Evolutionary conservation across 1,140 invertebrate genomes (phyloP), one percentile per base, ranked within the genome.

Genomic region (Brachionus calyciflorus): DNA sequence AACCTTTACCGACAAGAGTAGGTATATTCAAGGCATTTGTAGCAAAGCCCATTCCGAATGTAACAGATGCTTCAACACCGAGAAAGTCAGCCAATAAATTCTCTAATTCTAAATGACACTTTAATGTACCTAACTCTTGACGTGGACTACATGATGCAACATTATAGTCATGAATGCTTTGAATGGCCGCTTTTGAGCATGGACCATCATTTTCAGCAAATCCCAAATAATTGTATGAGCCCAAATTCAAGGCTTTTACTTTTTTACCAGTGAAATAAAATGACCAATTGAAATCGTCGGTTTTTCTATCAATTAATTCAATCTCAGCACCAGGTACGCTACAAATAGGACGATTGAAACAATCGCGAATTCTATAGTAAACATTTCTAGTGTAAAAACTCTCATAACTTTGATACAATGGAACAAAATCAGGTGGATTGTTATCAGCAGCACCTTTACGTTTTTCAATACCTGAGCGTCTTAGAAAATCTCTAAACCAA

Each of bases 1-100:
- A 91, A 41, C 91, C 91, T 83, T 92, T 89, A 12, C 88, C 88
- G 9, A 96, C 84, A 3, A 99, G 85, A n/a, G 90, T 90, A 0
- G 95, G 94, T 78, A 98, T 87, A 82, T 95, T 96, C 77, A 98
- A 88, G 0, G 94, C 89, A 87, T 99, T 99, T 1, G 96, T 99
- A 21, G 94, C 95, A 85, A 98, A 99, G 3, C 96, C 96, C 96
- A 99, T 99, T 44, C 93, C 93, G 85, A 97, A 94, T 12, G 94
- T 92, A 77, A 98, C 91, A 2, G 94, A 92, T 79, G 90, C 93
- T 83, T 99, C 96, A 0, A 91, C 91, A 17, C 93, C 93, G 17
- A 98, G 82, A 87, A 94, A 99, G 79, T 89, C 86, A 0, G 95
- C 93, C 0, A 93, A 91, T 37, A 93, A 82, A 55, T 86, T 83